A percentile compares a stretch with the other conserved stretches of the same genome.
phyloP scores from a whole-genome alignment of 2,888 invertebrate genomes.

The Lycaena phlaeas region DNA sequence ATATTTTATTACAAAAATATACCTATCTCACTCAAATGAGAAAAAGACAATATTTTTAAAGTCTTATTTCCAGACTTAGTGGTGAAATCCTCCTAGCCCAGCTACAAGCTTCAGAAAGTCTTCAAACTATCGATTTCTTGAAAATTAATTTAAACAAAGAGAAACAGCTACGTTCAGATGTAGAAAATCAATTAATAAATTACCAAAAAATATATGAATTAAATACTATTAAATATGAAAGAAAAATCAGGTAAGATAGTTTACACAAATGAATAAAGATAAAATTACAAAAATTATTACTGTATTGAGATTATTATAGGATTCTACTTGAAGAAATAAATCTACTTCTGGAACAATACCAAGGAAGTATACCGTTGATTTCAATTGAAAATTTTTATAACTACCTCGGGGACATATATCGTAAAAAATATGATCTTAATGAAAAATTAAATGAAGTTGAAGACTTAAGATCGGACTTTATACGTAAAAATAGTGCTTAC shows the following conservation, averaged over 20 bases:
- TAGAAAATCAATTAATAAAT: slow-evolving; percentile 49
- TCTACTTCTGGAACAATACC: slow-evolving; percentile 52
- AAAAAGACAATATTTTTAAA: too few species aligned
- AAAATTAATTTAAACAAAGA: slow-evolving; percentile 45
- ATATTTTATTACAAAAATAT: neutral
- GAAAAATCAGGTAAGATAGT: slow-evolving; percentile 45
- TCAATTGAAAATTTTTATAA: slow-evolving; percentile 50
- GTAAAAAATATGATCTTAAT: slow-evolving; percentile 37
- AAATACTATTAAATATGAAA: slow-evolving; percentile 46
- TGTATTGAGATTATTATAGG: slow-evolving; percentile 28
- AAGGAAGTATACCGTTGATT: slow-evolving; percentile 47
- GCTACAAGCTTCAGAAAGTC: slow-evolving; percentile 55
- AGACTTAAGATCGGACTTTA: slow-evolving; percentile 41
- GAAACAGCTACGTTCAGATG: slow-evolving; percentile 41
- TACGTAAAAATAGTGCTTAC: slow-evolving; percentile 49
- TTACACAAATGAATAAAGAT: too few species aligned
- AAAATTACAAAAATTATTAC: too few species aligned
- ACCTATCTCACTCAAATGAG: too few species aligned
- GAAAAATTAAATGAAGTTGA: slow-evolving; percentile 52
- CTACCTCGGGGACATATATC: slow-evolving; percentile 38
- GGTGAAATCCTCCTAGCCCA: slow-evolving; percentile 64
- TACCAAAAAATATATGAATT: slow-evolving; percentile 55
- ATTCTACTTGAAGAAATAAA: slow-evolving; percentile 52
- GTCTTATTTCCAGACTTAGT: slow-evolving; percentile 47
- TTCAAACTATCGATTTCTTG: slow-evolving; percentile 53